These are phyloP conservation scores for Strix aluco DNA, from an alignment of 2,113 vertebrate genomes.

Conservation along the genomic window DNA sequence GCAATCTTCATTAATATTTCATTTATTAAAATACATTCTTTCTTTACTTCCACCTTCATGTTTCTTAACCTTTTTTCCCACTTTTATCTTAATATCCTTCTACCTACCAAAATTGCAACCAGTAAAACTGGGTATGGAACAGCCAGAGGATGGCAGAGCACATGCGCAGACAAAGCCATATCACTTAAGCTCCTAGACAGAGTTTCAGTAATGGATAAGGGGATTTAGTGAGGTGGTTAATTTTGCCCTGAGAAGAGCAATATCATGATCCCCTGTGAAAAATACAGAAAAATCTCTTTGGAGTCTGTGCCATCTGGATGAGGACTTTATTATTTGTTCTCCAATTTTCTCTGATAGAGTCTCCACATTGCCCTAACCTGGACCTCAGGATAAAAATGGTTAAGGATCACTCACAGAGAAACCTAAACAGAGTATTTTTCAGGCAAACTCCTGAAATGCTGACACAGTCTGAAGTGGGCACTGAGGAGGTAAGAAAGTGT, in stretches of 20 bases:
- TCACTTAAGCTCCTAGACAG: background rate
- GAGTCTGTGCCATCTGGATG: background rate
- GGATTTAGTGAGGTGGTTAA: background rate
- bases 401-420: background rate
- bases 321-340: background rate
- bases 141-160: background rate
- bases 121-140: background rate
- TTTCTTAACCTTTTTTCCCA: background rate
- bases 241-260: background rate
- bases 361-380: background rate
- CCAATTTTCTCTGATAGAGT: background rate
- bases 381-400: background rate
- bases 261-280: background rate
- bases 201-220: background rate
- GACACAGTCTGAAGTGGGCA: background rate
- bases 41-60: background rate
- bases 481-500: background rate
- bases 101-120: background rate
- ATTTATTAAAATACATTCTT: background rate
- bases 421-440: background rate
- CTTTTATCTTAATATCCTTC: background rate
- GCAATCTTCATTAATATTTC: background rate
- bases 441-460: background rate
- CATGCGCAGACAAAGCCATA: rapidly evolving
- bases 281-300: background rate